Conservation (phyloP, 2,113 vertebrate species). For the Cariama cristata region DNA sequence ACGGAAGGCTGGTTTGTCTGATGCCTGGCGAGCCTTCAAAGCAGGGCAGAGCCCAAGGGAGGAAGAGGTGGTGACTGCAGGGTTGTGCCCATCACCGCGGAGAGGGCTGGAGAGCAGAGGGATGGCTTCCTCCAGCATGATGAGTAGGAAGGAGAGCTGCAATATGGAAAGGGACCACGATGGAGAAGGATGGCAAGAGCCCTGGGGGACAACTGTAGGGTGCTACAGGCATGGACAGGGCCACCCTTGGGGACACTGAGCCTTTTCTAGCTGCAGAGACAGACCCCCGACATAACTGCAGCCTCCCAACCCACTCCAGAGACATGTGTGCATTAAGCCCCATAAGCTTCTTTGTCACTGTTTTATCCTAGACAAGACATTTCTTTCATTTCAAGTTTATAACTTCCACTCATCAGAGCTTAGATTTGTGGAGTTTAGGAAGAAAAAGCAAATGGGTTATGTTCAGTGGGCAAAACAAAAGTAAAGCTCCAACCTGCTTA, state of each 20-base stretch:
- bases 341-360: neutral
- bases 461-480: neutral
- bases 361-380: neutral
- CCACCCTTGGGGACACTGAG: accelerated
- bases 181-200: neutral
- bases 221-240: accelerated
- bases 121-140: accelerated
- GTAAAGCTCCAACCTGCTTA: neutral
- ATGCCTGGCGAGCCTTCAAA: neutral
- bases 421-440: neutral
- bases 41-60: neutral
- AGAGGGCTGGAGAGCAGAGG: neutral
- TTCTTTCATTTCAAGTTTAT: neutral
- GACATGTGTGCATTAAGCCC: neutral
- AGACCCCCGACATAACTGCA: neutral
- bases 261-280: neutral
- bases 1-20: neutral
- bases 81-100: neutral
- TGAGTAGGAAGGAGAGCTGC: accelerated
- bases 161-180: accelerated
- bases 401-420: neutral
- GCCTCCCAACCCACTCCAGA: neutral
- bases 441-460: neutral
- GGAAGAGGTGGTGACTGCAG: neutral
- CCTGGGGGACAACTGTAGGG: neutral